phyloP scores from a whole-genome alignment of 2,113 vertebrate species.

The Struthidea cinerea region DNA sequence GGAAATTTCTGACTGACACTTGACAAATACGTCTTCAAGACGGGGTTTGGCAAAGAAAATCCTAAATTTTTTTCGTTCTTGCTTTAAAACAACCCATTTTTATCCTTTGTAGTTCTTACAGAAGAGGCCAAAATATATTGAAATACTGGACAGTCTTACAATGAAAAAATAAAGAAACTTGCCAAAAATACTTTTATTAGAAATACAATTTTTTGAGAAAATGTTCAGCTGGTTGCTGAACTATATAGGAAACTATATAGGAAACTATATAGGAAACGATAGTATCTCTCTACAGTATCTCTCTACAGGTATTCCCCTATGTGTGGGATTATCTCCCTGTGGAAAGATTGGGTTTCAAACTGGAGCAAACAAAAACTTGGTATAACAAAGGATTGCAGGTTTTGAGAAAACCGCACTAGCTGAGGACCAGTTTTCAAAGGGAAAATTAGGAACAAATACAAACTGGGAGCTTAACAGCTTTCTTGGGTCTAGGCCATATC shows the following conservation, averaged over 20 bases:
- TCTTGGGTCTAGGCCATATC: background rate
- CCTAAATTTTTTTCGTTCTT: background rate
- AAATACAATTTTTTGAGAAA: background rate
- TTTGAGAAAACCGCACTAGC: background rate
- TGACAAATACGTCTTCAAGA: background rate
- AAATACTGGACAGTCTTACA: background rate
- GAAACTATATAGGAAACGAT: too few species aligned
- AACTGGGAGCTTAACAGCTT: background rate
- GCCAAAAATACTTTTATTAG: background rate
- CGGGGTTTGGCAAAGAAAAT: background rate
- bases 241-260: too few species aligned
- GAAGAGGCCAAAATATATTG: background rate
- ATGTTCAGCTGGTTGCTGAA: background rate
- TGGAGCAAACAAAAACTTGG: background rate
- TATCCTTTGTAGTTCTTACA: background rate
- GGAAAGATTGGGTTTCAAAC: background rate
- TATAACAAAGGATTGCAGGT: background rate
- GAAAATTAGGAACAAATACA: background rate
- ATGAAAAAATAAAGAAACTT: background rate
- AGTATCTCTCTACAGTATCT: background rate
- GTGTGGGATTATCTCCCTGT: background rate
- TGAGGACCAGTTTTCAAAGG: background rate
- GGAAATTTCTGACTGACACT: background rate
- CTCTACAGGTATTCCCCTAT: background rate
- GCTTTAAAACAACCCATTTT: background rate